Evolutionary conservation across 2,888 invertebrate genomes (phyloP), one percentile per base, ranked within the genome.

Genomic region (Muscina levida): DNA sequence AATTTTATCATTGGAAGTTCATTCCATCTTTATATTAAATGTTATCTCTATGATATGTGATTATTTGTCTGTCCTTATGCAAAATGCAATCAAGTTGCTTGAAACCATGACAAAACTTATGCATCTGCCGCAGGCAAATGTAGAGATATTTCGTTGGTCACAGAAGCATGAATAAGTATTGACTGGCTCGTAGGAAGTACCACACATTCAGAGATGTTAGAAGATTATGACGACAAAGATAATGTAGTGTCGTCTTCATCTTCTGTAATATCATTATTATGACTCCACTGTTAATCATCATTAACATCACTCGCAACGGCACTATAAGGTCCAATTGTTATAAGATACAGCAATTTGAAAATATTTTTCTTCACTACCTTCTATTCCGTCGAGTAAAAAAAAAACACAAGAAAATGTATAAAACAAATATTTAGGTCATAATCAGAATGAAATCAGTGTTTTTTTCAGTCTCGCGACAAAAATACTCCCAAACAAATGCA

Each of bases 271-370:
- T 6, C 51, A 22, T 6, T 11, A 51, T 51, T 11, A 22, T 8
- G 17, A 51, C 15, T 57, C 15, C 26, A 22, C 10, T 57, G 39
- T 42, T 13, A 39, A 42, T 19, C 67, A 37, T 26, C 67, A 31
- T 19, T 15, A 10, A 39, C 51, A 37, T 39, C 22, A 67, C 48
- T 51, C 31, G 17, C 31, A 26, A 15, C 26, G 17, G 46, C 13
- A 17, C 53, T 22, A n/a, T 26, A 73, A 62, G 19, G 56, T 57
- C 51, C 59, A 80, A 71, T 77, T 74, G 71, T 77, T 71, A 74
- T 74, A 74, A 81, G 77, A 74, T 71, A 65, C 53, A 74, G 4
- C 73, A 59, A 66, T 81, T 72, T 70, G 15, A 77, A 77, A 80
- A 77, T 77, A 73, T 65, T 74, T 77, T 72, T 72, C 39, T 72